These are phyloP conservation scores for Oplegnathus fasciatus DNA, from an alignment of 2,113 vertebrate genomes.

Conservation along the genomic window DNA sequence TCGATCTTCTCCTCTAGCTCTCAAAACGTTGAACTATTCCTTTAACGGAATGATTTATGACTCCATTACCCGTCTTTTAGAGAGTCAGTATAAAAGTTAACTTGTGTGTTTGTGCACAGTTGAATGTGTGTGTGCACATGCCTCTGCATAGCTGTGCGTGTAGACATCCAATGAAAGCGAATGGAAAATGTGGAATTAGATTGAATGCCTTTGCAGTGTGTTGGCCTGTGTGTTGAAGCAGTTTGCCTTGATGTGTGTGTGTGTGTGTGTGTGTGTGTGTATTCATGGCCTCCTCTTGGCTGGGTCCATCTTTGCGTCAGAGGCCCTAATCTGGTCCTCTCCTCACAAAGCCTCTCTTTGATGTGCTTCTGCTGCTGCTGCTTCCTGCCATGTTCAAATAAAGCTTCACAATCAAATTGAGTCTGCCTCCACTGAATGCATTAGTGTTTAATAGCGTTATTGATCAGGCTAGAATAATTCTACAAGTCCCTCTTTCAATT, in stretches of 20 bases:
- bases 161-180: slow-evolving; percentile 66
- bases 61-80: neutral
- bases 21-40: neutral
- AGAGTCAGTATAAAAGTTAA: neutral
- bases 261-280: slow-evolving; percentile 45
- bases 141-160: slow-evolving; percentile 52
- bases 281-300: slow-evolving; percentile 68
- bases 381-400: slow-evolving; percentile 85
- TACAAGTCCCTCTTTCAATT: slow-evolving; percentile 58
- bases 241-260: slow-evolving; percentile 42
- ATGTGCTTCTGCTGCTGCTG: slow-evolving; percentile 78
- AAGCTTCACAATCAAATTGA: slow-evolving; percentile 79
- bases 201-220: slow-evolving; percentile 75
- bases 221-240: slow-evolving; percentile 55
- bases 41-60: neutral
- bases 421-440: slow-evolving; percentile 78
- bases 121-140: slow-evolving; percentile 19
- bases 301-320: slow-evolving; percentile 78
- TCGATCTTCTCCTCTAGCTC: neutral
- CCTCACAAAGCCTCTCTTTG: slow-evolving; percentile 85
- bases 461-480: slow-evolving; percentile 78
- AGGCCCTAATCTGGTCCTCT: slow-evolving; percentile 81
- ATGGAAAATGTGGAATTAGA: slow-evolving; percentile 73
- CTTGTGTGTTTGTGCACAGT: slow-evolving; percentile 12
- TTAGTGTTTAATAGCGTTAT: slow-evolving; percentile 82